These are phyloP conservation scores for Paradoxurus hermaphroditus DNA, from an alignment of 2,113 vertebrate species.

Conservation along the genomic window DNA sequence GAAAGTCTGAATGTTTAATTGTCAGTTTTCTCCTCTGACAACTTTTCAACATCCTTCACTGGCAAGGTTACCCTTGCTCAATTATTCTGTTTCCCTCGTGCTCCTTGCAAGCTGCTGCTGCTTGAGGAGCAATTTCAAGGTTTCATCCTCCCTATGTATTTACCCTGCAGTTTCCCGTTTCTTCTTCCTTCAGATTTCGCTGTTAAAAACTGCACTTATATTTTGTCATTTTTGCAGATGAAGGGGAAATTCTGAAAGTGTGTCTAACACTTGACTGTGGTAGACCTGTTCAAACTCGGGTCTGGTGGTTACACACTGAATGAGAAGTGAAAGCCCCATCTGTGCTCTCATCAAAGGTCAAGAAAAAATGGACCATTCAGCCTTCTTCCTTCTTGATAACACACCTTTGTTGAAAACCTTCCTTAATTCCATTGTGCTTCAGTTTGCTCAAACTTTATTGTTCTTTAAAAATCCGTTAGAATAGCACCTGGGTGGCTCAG, in stretches of 20 bases:
- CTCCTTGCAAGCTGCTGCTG: not conserved
- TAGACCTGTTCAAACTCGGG: not conserved
- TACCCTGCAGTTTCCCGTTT: conserved; percentile 28
- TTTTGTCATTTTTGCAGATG: not conserved
- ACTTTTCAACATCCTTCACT: conserved; percentile 22
- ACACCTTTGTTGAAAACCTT: not conserved
- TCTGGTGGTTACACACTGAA: not conserved
- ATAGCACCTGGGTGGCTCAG: too few relatives aligned
- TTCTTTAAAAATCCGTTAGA: not conserved
- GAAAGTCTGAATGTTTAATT: not conserved
- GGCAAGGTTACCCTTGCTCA: conserved; percentile 48
- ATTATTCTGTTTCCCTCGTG: not conserved
- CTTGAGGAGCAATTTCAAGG: not conserved
- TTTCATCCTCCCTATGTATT: conserved; percentile 13
- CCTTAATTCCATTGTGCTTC: not conserved
- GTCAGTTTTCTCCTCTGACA: not conserved
- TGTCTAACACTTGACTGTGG: not conserved
- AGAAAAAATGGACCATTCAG: not conserved
- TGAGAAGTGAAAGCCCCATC: not conserved
- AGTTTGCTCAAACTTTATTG: not conserved
- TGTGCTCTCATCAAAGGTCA: not conserved
- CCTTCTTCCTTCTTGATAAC: not conserved
- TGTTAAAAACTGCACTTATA: conserved; percentile 18
- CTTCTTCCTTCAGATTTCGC: not conserved
- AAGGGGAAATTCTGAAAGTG: not conserved